phyloP scores from a whole-genome alignment of 1,140 invertebrate genomes.

The Atta cephalotes region DNA sequence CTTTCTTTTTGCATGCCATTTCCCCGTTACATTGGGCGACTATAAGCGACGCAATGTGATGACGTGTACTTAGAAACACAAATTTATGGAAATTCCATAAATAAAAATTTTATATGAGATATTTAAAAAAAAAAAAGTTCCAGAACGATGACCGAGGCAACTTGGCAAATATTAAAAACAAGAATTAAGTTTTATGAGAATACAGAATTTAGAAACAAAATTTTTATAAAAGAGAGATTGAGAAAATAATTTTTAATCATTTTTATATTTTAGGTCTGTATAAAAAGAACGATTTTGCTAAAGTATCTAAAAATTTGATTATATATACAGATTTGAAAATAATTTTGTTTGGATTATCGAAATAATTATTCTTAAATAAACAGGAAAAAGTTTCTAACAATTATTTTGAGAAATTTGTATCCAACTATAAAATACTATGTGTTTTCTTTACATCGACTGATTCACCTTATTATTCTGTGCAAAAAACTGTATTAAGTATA shows the following conservation, averaged over 20 bases:
- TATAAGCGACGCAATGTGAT: not conserved
- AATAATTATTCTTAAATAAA: too few species aligned
- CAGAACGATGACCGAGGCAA: not conserved
- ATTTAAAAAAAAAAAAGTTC: not conserved
- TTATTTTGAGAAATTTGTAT: too few species aligned
- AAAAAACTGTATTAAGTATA: too few species aligned
- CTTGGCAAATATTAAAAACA: not conserved
- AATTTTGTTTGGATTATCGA: too few species aligned
- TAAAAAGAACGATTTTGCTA: too few species aligned
- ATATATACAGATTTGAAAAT: too few species aligned
- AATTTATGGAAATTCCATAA: not conserved
- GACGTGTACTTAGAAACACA: conserved; percentile 11
- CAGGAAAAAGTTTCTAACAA: too few species aligned
- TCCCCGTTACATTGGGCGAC: conserved; percentile 7
- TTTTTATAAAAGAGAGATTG: not conserved
- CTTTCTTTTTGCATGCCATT: conserved; percentile 42
- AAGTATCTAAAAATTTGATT: too few species aligned
- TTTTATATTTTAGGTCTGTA: not conserved
- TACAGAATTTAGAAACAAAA: not conserved
- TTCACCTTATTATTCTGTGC: too few species aligned
- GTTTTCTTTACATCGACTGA: too few species aligned
- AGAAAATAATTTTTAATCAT: not conserved
- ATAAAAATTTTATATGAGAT: not conserved
- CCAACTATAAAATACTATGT: too few species aligned
- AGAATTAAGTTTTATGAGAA: not conserved